Evolutionary conservation across 64 coral and sea anemone species (phyloP).

Genomic region (Actinia tenebrosa): DNA sequence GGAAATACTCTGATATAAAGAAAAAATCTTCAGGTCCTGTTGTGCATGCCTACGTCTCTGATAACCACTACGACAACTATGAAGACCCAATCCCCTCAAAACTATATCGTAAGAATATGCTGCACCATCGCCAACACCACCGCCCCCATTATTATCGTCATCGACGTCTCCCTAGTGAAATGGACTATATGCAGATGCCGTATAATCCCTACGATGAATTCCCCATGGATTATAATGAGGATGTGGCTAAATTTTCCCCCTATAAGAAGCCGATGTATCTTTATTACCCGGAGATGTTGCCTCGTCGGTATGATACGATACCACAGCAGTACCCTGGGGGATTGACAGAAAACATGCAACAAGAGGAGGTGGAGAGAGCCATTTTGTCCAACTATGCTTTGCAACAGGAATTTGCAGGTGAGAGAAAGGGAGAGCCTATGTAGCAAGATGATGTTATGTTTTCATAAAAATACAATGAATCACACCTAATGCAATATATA

Average conservation of each 20-base stretch:
- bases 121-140: not conserved
- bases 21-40: not conserved
- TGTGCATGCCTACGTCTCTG: conserved; percentile 2
- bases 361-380: not conserved
- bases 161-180: not conserved
- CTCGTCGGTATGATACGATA: conserved; percentile 1
- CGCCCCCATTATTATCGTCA: not conserved
- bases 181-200: not conserved
- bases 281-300: not conserved
- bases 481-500: no score
- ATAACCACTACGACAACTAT: not conserved
- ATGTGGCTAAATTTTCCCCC: not conserved
- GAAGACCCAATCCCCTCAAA: not conserved
- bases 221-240: not conserved
- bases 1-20: not conserved
- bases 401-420: conserved; percentile 9
- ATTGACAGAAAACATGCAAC: not conserved
- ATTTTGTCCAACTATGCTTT: conserved; percentile 4
- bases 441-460: no score
- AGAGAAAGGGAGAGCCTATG: not conserved
- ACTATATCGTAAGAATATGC: not conserved
- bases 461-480: no score
- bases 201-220: not conserved
- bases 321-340: not conserved
- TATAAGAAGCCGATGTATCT: conserved; percentile 2